Evolutionary conservation across 1,140 invertebrate species (phyloP), one percentile per base, ranked within the genome.

Genomic region (Hylyphantes graminicola): DNA sequence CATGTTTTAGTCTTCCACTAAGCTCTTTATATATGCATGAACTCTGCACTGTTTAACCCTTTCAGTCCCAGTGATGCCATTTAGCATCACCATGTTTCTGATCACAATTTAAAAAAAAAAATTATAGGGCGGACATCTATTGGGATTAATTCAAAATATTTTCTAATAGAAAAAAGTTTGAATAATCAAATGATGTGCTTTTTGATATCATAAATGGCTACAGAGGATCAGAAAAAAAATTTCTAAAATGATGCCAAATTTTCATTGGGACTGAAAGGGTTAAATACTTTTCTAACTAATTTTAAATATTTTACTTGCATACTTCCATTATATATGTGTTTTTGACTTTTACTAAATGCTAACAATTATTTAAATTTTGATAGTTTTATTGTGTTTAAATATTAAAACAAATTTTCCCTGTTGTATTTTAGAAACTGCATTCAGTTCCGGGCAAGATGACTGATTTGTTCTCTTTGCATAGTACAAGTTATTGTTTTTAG

Each of bases 351-450:
- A 17, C n/a, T 50, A 5, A 48, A 15, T 51, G 48, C 51, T 5
- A 10, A 48, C n/a, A 17, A 15, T 68, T 50, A 68, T 68, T 68
- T 19, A 50, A 10, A 50, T 10, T 15, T 48, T 48, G n/a, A 51
- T 5, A 35, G 35, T 35, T 35, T 35, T 35, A 5, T 35, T 68
- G 19, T 65, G 11, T 73, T 54, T 55, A n/a, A 21, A 19, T 55
- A 57, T 21, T 55, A 19, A 55, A n/a, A 55, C 8, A 73, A 12
- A 17, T 73, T 50, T 19, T n/a, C 21, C 15, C 7, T 57, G 51
- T 73, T 9, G 10, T 76, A 15, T 76, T 76, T 7, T 63, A 76
- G 74, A 76, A 64, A 76, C 59, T 35, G 61, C 73, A 48, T 57
- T 75, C 54, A 63, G 59, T 76, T 57, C 8, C 19, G 74, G 64